Percentiles rank a stretch among this genome's conserved stretches.
phyloP scores from a whole-genome alignment of 2,113 vertebrate genomes.

The Chaetodon auriga region DNA sequence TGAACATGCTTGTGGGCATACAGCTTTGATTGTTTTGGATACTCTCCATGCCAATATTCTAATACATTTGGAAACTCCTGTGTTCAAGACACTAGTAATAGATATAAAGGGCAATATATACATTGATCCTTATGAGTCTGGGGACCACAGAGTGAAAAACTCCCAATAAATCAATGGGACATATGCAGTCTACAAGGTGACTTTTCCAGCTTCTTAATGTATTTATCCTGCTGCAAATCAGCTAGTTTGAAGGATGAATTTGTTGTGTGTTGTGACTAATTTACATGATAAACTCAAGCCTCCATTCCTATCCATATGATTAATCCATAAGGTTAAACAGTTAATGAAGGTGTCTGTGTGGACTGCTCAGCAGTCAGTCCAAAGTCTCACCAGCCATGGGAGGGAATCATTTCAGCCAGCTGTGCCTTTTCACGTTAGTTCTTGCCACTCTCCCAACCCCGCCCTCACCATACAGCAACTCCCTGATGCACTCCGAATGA shows the following conservation, averaged over 20 bases:
- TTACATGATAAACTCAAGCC: constrained; percentile 28
- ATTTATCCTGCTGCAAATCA: constrained; percentile 21
- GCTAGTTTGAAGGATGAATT: constrained; percentile 9
- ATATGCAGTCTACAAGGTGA: constrained; percentile 20
- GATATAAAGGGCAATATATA: constrained; percentile 32
- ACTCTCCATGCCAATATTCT: not conserved
- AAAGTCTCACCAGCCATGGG: constrained; percentile 32
- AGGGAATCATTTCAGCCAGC: constrained; percentile 58
- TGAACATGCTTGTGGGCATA: constrained; percentile 6
- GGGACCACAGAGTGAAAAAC: constrained; percentile 34
- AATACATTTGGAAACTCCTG: constrained; percentile 19
- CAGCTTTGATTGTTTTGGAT: constrained; percentile 23
- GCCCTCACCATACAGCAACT: constrained; percentile 60
- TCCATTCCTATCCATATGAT: not conserved
- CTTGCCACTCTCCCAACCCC: constrained; percentile 43
- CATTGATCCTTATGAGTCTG: constrained; percentile 49
- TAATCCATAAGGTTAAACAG: constrained; percentile 10
- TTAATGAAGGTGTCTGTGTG: constrained; percentile 29
- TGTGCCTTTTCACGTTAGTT: constrained; percentile 68
- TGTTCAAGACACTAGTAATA: constrained; percentile 36
- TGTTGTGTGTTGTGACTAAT: constrained; percentile 18
- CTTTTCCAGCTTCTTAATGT: constrained; percentile 35
- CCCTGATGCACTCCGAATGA: constrained; percentile 76
- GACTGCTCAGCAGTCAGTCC: constrained; percentile 23
- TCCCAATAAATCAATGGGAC: constrained; percentile 57